Conservation (phyloP, 2,797 vertebrate species). For the Thunnus albacares region DNA sequence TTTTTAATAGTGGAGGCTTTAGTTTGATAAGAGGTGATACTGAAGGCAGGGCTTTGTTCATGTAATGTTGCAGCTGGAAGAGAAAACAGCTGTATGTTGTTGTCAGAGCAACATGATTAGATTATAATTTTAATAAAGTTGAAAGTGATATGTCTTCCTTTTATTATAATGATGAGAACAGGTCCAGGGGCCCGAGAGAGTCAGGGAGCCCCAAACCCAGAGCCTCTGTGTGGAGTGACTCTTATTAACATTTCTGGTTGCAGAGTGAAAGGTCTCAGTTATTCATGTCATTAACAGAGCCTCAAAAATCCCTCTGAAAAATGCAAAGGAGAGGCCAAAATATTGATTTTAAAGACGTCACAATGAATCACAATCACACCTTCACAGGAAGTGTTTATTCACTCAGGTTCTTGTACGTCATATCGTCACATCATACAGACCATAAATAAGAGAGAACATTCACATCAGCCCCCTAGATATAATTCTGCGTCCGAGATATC, state of each 20-base stretch:
- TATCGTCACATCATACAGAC: no score
- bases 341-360: no score
- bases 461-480: no score
- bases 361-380: no score
- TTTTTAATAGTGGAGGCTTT: conserved; percentile 26
- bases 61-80: not conserved
- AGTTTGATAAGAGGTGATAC: conserved; percentile 37
- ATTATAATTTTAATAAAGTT: no score
- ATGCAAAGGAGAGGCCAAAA: no score
- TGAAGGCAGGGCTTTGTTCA: not conserved
- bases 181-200: not conserved
- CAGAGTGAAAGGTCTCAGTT: conserved; percentile 13
- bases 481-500: no score
- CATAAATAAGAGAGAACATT: no score
- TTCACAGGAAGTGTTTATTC: no score
- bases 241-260: conserved; percentile 10
- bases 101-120: not conserved
- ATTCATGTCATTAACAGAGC: not conserved
- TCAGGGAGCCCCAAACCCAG: no score
- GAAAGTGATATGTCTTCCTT: not conserved
- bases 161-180: not conserved
- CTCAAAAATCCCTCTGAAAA: no score
- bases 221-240: conserved; percentile 1
- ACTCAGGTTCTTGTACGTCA: no score
- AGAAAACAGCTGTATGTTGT: conserved; percentile 5